These are phyloP conservation scores for Drosophila truncata DNA, from an alignment of 1,140 invertebrate genomes.

Conservation along the genomic window DNA sequence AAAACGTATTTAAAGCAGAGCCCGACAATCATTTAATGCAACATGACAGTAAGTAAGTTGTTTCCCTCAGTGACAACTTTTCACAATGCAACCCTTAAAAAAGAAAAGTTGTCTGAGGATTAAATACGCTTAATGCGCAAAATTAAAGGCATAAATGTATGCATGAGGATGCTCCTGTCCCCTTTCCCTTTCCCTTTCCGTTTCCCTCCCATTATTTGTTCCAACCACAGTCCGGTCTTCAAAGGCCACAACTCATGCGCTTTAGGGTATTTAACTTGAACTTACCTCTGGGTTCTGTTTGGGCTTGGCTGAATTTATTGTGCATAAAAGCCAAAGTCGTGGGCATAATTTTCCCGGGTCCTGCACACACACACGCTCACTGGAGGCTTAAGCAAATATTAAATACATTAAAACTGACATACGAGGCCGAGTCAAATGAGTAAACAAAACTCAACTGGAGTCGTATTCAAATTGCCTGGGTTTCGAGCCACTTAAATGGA, in stretches of 20 bases:
- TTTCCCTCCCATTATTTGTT: neutral
- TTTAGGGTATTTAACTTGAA: conserved; percentile 73
- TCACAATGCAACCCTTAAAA: conserved; percentile 53
- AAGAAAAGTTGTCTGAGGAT: conserved; percentile 64
- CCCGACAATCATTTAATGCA: conserved; percentile 79
- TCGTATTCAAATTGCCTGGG: conserved; percentile 68
- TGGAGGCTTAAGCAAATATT: conserved; percentile 74
- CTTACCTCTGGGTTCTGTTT: conserved; percentile 46
- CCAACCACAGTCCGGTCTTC: conserved; percentile 46
- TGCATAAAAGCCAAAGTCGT: conserved; percentile 73
- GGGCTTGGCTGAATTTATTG: conserved; percentile 67
- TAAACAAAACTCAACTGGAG: conserved; percentile 50
- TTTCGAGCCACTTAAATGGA: conserved; percentile 50
- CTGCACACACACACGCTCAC: conserved; percentile 11
- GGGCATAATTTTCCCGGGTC: conserved; percentile 62
- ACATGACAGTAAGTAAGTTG: conserved; percentile 75
- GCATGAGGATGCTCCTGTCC: conserved; percentile 36
- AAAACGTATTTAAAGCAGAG: conserved; percentile 72
- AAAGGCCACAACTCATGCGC: conserved; percentile 70
- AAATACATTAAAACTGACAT: conserved; percentile 80
- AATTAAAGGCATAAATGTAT: conserved; percentile 78
- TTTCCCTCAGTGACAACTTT: conserved; percentile 60
- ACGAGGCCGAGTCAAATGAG: conserved; percentile 57
- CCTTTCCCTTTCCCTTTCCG: neutral
- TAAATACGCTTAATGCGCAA: conserved; percentile 82